Conservation (phyloP, 2,113 vertebrate genomes). For the Silurus meridionalis region DNA sequence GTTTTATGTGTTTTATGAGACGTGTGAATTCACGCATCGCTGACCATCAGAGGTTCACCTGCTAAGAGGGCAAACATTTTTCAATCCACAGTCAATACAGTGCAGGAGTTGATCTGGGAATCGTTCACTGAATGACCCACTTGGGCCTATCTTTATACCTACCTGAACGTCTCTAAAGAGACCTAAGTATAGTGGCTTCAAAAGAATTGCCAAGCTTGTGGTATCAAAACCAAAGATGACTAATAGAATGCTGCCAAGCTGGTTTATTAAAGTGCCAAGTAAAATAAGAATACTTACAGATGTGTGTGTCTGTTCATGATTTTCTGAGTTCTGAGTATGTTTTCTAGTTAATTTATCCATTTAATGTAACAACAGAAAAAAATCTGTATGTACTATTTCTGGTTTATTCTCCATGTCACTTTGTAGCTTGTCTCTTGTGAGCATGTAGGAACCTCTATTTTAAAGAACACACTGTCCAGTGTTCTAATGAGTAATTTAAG, state of each 20-base stretch:
- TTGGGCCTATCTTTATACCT: not conserved
- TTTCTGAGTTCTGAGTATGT: not conserved
- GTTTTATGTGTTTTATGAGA: not conserved
- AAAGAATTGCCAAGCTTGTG: not conserved
- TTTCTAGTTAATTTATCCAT: not conserved
- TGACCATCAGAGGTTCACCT: not conserved
- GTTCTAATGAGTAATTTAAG: not conserved
- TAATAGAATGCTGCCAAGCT: not conserved
- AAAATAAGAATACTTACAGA: not conserved
- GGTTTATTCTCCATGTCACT: not conserved
- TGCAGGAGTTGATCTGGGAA: not conserved
- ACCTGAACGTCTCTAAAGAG: not conserved
- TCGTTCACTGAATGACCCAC: not conserved
- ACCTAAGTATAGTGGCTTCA: not conserved
- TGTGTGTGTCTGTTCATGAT: not conserved
- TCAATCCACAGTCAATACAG: not conserved
- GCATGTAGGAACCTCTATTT: not conserved
- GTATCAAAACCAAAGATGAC: not conserved
- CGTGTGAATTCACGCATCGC: not conserved
- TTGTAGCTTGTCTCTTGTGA: not conserved
- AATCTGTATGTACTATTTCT: not conserved
- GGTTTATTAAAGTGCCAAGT: not conserved
- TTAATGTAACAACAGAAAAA: not conserved
- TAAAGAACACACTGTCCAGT: not conserved
- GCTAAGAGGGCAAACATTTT: not conserved